These are phyloP conservation scores for Eremobia ochroleuca DNA, from an alignment of 2,888 invertebrate species.

Conservation along the genomic window DNA sequence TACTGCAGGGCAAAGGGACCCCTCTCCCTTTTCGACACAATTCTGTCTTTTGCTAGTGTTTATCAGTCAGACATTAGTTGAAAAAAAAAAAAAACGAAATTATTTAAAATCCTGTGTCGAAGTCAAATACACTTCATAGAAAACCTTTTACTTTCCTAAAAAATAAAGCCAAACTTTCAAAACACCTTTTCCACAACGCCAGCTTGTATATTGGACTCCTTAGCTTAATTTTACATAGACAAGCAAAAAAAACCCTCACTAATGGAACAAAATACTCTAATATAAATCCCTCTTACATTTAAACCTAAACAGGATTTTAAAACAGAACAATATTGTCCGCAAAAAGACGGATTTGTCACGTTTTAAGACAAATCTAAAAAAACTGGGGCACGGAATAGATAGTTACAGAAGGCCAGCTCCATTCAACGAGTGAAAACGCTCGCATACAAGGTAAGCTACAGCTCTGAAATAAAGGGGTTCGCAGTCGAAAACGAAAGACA, in stretches of 20 bases:
- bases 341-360: constrained; percentile 67
- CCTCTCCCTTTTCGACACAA: neutral
- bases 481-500: neutral
- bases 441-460: neutral
- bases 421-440: neutral
- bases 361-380: constrained; percentile 64
- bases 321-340: constrained; percentile 51
- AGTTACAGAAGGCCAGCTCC: neutral
- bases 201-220: constrained; percentile 11
- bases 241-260: constrained; percentile 21
- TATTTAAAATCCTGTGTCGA: neutral
- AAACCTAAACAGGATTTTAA: constrained; percentile 59
- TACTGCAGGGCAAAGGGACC: neutral
- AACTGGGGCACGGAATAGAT: neutral
- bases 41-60: neutral
- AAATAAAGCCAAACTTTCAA: neutral
- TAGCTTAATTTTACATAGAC: constrained; percentile 16
- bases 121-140: neutral
- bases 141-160: neutral
- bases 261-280: constrained; percentile 55
- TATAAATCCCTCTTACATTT: constrained; percentile 55
- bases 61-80: neutral
- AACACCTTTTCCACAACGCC: neutral
- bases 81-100: neutral
- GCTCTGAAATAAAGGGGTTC: neutral